Conservation (phyloP, 2,888 invertebrate species). For the Lasius fuliginosus region DNA sequence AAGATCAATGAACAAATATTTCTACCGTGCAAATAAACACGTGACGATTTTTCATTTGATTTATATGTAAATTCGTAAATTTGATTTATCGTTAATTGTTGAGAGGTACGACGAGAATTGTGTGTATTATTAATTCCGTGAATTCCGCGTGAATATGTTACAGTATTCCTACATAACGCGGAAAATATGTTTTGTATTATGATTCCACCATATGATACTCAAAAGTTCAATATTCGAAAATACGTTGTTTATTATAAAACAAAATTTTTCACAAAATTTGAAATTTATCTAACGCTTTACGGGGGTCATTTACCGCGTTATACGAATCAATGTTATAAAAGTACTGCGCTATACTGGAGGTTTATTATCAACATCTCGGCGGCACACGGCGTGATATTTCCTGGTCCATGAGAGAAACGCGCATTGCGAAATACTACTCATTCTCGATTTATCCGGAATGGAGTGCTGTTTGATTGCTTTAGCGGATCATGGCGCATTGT, state of each 20-base stretch:
- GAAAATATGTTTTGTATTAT: too few relatives aligned
- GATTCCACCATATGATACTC: too few relatives aligned
- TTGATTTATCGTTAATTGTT: neutral
- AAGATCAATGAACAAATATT: conserved; percentile 22
- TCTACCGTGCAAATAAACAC: neutral
- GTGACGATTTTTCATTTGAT: neutral
- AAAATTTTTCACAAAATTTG: neutral
- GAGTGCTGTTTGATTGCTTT: conserved; percentile 49
- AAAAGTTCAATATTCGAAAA: too few relatives aligned
- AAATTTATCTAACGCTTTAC: neutral
- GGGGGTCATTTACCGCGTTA: neutral
- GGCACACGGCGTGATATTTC: neutral
- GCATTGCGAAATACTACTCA: conserved; percentile 12
- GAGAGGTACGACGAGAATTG: conserved; percentile 1
- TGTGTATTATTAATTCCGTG: conserved; percentile 21
- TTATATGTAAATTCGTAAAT: neutral
- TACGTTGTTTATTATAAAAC: too few relatives aligned
- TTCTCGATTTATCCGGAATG: conserved; percentile 37
- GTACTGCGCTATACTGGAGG: neutral
- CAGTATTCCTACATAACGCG: too few relatives aligned
- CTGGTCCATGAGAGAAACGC: conserved; percentile 21
- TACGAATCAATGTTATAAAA: neutral
- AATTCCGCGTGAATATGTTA: conserved; percentile 10
- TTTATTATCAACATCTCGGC: conserved; percentile 39
- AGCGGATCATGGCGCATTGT: conserved; percentile 26